Evolutionary conservation across 2,888 invertebrate genomes (phyloP).

Genomic region (Exephanes ischioxanthus): DNA sequence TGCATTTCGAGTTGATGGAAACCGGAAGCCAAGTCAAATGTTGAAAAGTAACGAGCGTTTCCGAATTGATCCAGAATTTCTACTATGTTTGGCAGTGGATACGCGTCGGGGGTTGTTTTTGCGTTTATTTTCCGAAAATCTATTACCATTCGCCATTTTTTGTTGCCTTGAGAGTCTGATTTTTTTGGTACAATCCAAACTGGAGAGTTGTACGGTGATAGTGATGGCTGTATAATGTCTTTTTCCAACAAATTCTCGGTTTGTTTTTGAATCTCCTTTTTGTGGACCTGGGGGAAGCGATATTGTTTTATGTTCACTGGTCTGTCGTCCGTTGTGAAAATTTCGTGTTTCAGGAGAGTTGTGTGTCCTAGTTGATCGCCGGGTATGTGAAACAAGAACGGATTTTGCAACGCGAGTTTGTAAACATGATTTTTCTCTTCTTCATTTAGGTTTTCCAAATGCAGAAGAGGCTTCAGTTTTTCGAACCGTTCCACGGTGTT

Average conservation of each 20-base stretch:
- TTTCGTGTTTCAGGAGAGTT: slow-evolving; percentile 9
- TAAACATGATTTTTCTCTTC: slow-evolving; percentile 30
- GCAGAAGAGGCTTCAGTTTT: slow-evolving; percentile 29
- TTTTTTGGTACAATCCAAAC: too few relatives aligned
- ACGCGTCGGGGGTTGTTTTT: slow-evolving; percentile 54
- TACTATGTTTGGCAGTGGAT: slow-evolving; percentile 7
- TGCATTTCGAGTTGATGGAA: slow-evolving; percentile 72
- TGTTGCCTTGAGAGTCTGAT: slow-evolving; percentile 11
- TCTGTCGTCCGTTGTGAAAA: slow-evolving; percentile 31
- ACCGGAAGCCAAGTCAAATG: not conserved
- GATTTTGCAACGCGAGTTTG: not conserved
- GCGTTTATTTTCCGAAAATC: slow-evolving; percentile 53
- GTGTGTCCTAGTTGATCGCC: slow-evolving; percentile 37
- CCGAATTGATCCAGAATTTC: slow-evolving; percentile 72
- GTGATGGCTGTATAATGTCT: slow-evolving; percentile 34
- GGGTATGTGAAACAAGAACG: not conserved
- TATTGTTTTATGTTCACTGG: slow-evolving; percentile 50
- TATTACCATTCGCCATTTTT: slow-evolving; percentile 32
- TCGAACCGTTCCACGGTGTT: slow-evolving; percentile 9
- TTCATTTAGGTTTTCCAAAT: slow-evolving; percentile 31
- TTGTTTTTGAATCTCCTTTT: slow-evolving; percentile 25
- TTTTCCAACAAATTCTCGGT: slow-evolving; percentile 11
- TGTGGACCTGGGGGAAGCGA: slow-evolving; percentile 37
- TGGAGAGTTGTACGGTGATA: not conserved
- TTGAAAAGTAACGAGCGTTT: slow-evolving; percentile 21